A percentile compares a stretch with the other conserved stretches of the same genome.
phyloP scores from a whole-genome alignment of 2,888 invertebrate genomes.

The Pterobdella sp. region DNA sequence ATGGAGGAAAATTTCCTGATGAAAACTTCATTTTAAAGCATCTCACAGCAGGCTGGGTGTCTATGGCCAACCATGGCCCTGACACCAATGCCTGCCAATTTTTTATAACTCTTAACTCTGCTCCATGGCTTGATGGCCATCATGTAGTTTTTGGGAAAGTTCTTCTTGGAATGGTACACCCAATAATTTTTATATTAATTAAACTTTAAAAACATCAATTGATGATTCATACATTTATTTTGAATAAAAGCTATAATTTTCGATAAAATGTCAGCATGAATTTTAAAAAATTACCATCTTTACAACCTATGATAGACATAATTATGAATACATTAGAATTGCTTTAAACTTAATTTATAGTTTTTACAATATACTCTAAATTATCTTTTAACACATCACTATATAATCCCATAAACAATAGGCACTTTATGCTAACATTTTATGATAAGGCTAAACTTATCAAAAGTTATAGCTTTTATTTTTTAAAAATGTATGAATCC shows the following conservation, averaged over 20 bases:
- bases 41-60: constrained; percentile 90
- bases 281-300: too few relatives aligned
- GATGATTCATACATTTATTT: background rate
- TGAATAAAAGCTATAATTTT: too few relatives aligned
- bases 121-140: constrained; percentile 69
- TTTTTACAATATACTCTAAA: background rate
- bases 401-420: too few relatives aligned
- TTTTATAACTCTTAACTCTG: constrained; percentile 79
- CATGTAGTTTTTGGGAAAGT: constrained; percentile 98
- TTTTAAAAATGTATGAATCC: too few relatives aligned
- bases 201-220: background rate
- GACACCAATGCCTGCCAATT: constrained; percentile 97
- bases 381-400: too few relatives aligned
- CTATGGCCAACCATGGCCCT: constrained; percentile 96
- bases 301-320: too few relatives aligned
- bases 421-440: too few relatives aligned
- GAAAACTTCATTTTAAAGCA: constrained; percentile 97
- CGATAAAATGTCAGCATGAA: too few relatives aligned
- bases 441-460: too few relatives aligned
- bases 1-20: constrained; percentile 83
- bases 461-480: too few relatives aligned
- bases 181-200: background rate
- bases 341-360: background rate
- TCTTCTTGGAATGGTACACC: constrained; percentile 65
- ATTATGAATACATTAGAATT: background rate